Conservation (phyloP, 2,888 invertebrate species). For the Hylaea fasciaria region DNA sequence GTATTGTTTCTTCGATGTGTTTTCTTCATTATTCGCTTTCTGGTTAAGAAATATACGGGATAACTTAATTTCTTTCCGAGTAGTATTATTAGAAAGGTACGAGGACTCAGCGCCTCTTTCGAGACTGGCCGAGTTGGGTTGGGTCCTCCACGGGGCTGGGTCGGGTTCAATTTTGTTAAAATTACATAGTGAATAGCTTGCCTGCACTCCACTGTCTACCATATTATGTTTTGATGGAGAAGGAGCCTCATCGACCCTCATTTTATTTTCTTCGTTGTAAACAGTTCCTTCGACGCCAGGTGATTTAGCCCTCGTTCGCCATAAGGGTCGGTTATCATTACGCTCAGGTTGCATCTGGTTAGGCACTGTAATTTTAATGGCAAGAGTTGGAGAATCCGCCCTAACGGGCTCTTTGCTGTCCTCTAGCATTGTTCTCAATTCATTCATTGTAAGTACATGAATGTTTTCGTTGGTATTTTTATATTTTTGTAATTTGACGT, state of each 20-base stretch:
- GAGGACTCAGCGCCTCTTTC: neutral
- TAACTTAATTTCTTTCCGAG: neutral
- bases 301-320: neutral
- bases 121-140: neutral
- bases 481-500: conserved; percentile 14
- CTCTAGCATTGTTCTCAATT: conserved; percentile 27
- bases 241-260: neutral
- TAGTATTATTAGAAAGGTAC: neutral
- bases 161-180: neutral
- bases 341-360: conserved; percentile 15
- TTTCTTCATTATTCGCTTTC: conserved; percentile 29
- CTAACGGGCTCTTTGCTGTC: neutral
- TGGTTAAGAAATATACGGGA: neutral
- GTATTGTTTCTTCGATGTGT: conserved; percentile 46
- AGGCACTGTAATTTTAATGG: conserved; percentile 30
- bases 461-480: conserved; percentile 17
- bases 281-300: neutral
- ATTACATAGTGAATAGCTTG: neutral
- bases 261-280: neutral
- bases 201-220: neutral
- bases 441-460: conserved; percentile 29
- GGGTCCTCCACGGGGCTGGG: neutral
- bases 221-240: conserved; percentile 1
- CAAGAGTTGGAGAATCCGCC: conserved; percentile 22
- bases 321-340: neutral